phyloP scores from a whole-genome alignment of 2,113 vertebrate species.

The Haliaeetus leucogaster region DNA sequence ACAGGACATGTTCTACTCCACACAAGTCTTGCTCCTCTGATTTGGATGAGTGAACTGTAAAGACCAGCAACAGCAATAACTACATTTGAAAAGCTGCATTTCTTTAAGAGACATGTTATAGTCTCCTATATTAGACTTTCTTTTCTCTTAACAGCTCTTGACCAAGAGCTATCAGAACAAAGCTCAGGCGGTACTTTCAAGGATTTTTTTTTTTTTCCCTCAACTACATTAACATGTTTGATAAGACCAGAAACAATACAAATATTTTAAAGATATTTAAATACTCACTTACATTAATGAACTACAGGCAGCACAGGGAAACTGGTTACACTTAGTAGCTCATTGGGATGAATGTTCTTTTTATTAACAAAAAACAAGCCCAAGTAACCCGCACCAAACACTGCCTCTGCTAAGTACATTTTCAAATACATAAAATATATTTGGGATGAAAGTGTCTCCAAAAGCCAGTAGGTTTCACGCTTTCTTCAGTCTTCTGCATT shows the following conservation, averaged over 20 bases:
- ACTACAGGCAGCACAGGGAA: neutral
- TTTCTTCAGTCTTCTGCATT: neutral
- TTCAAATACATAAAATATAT: neutral
- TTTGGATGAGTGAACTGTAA: neutral
- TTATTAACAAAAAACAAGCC: neutral
- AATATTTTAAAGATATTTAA: neutral
- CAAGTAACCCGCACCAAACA: neutral
- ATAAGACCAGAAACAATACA: neutral
- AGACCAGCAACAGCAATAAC: neutral
- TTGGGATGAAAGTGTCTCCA: neutral
- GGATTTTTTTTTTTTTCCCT: too few relatives aligned
- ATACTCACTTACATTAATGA: neutral
- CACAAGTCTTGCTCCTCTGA: neutral
- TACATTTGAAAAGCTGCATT: neutral
- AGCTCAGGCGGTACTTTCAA: neutral
- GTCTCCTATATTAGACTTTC: neutral
- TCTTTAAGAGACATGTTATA: neutral
- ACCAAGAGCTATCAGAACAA: neutral
- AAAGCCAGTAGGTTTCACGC: neutral
- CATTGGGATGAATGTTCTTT: neutral
- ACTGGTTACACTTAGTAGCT: neutral
- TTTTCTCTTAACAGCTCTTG: neutral
- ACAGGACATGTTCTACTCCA: neutral
- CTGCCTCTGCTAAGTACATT: neutral
- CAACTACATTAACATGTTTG: rapidly evolving